Percentiles rank a stretch among this genome's conserved stretches.
Evolutionary conservation across 2,797 vertebrate genomes (phyloP).

Genomic region (Microctenopoma steveboyesi): DNA sequence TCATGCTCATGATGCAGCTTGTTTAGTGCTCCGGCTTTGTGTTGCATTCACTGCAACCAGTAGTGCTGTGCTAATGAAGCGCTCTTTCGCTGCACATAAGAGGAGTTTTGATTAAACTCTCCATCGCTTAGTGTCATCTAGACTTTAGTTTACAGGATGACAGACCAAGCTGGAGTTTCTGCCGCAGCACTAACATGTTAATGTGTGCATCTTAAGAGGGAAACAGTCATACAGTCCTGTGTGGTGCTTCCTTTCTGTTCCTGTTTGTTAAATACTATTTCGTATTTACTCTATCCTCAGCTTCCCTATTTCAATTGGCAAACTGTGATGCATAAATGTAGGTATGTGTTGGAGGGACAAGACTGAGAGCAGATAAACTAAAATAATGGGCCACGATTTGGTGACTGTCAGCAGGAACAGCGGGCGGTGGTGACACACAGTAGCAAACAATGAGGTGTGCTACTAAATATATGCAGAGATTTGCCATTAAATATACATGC

Average conservation of each 20-base stretch:
- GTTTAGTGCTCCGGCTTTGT: conserved; percentile 9
- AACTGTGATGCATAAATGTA: conserved; percentile 22
- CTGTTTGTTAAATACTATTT: conserved; percentile 20
- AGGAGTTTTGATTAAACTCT: conserved; percentile 12
- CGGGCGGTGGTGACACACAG: conserved; percentile 49
- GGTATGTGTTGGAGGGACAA: conserved; percentile 3
- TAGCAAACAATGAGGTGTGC: conserved; percentile 67
- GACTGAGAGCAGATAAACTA: conserved; percentile 51
- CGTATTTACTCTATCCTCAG: conserved; percentile 10
- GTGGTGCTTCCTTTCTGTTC: conserved; percentile 1
- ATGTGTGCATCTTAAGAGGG: conserved; percentile 15
- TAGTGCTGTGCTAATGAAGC: conserved; percentile 1
- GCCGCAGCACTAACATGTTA: conserved; percentile 7
- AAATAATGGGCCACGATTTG: conserved; percentile 49
- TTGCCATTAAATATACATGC: conserved; percentile 81
- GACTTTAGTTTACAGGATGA: background rate
- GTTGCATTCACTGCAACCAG: conserved; percentile 10
- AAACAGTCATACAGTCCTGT: conserved; percentile 21
- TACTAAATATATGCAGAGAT: conserved; percentile 71
- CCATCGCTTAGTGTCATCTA: background rate
- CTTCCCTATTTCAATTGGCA: conserved; percentile 12
- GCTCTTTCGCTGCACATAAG: background rate
- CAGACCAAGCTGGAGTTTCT: conserved; percentile 7
- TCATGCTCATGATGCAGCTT: conserved; percentile 11
- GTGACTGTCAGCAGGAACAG: conserved; percentile 57